Conservation (phyloP, 2,113 vertebrate species). For the Scatophagus argus region DNA sequence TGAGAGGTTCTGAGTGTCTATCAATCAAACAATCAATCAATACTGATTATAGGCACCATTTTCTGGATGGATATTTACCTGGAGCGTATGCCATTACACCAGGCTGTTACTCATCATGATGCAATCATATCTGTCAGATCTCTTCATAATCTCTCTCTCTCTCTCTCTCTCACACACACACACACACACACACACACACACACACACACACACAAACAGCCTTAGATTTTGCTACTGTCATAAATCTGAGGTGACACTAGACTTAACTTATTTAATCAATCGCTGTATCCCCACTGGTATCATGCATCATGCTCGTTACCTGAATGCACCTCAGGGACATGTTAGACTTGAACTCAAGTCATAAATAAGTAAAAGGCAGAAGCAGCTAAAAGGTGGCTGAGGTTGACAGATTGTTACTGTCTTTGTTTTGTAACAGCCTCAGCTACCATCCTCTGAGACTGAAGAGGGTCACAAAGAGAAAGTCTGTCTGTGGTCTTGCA, state of each 20-base stretch:
- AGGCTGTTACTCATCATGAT: not conserved
- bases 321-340: conserved; percentile 3
- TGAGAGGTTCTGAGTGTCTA: not conserved
- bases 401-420: not conserved
- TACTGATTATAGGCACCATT: not conserved
- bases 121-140: conserved; percentile 4
- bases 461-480: not conserved
- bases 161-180: not conserved
- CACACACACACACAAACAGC: conserved; percentile 11
- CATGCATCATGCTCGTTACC: conserved; percentile 14
- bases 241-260: conserved; percentile 26
- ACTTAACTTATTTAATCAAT: conserved; percentile 27
- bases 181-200: conserved; percentile 22
- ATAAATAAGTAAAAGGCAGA: conserved; percentile 10
- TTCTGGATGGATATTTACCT: conserved; percentile 12
- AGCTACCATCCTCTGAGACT: not conserved
- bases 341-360: not conserved
- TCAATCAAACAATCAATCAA: conserved; percentile 30
- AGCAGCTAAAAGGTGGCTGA: not conserved
- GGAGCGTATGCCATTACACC: not conserved
- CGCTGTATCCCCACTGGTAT: not conserved
- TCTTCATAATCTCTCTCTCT: not conserved
- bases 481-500: not conserved
- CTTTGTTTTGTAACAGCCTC: not conserved
- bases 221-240: conserved; percentile 5